phyloP scores from a whole-genome alignment of 2,888 invertebrate species.

The Zhuqinia jingwanae region DNA sequence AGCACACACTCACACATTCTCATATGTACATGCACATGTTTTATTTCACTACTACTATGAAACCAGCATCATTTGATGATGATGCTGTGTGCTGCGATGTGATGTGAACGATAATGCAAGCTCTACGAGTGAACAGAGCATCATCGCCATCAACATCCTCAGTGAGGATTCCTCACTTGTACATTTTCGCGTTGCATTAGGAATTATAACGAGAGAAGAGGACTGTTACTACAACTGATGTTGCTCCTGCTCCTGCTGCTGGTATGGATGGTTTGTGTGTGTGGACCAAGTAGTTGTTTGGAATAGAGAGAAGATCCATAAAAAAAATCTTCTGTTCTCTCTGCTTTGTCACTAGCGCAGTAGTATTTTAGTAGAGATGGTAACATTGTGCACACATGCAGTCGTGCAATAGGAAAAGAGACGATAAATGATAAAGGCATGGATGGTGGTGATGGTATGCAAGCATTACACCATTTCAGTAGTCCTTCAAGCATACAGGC shows the following conservation, averaged over 20 bases:
- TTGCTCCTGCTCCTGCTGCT: no score
- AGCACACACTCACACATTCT: background rate
- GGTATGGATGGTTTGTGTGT: background rate
- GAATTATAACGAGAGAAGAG: no score
- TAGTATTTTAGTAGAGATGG: background rate
- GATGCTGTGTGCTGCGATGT: background rate
- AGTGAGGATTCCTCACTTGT: no score
- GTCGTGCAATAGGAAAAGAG: background rate
- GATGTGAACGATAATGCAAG: background rate
- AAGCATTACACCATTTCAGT: background rate
- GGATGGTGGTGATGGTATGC: constrained; percentile 18
- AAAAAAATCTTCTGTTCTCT: background rate
- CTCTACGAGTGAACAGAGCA: no score
- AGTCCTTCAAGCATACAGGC: background rate
- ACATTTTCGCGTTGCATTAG: no score
- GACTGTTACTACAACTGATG: no score
- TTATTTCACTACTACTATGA: no score
- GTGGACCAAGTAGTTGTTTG: background rate
- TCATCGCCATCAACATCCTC: no score
- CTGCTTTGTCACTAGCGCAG: background rate
- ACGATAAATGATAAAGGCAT: background rate
- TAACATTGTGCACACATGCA: constrained; percentile 20
- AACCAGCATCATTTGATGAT: background rate
- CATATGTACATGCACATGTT: no score
- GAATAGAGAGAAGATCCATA: background rate